A percentile compares a stretch with the other conserved stretches of the same genome.
Conservation (phyloP, 2,113 vertebrate genomes). For the Hemicordylus capensis region DNA sequence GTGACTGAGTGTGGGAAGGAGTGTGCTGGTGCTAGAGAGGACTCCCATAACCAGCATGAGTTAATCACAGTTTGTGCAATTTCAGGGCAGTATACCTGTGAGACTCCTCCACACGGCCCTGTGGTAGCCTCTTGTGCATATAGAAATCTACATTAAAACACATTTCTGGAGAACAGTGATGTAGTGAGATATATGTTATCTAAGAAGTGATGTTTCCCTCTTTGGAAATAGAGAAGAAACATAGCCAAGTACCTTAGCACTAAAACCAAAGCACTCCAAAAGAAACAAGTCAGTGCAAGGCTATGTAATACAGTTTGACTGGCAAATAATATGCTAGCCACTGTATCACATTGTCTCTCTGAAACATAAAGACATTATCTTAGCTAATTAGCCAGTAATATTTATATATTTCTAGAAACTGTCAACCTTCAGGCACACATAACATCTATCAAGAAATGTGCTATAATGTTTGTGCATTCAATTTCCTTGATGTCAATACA, state of each 20-base stretch:
- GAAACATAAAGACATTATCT: constrained; percentile 44
- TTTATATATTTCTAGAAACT: constrained; percentile 54
- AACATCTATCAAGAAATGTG: constrained; percentile 20
- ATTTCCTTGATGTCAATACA: neutral
- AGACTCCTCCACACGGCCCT: no score
- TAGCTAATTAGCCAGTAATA: constrained; percentile 55
- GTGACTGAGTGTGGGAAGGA: no score
- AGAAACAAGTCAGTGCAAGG: neutral
- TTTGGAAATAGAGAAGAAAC: neutral
- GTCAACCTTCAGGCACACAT: constrained; percentile 38
- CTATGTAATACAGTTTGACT: neutral
- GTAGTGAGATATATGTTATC: neutral
- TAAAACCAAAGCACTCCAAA: neutral
- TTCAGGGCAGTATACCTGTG: no score
- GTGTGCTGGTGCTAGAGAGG: no score
- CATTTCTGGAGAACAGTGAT: neutral
- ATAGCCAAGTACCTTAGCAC: neutral
- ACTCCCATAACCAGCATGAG: no score
- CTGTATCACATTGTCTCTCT: constrained; percentile 40
- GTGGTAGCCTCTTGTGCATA: no score
- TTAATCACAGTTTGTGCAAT: no score
- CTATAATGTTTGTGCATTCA: neutral
- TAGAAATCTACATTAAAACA: no score
- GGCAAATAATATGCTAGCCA: neutral
- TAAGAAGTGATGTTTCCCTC: neutral